Evolutionary conservation across 2,888 invertebrate genomes (phyloP).

Genomic region (Clitarchus hookeri): DNA sequence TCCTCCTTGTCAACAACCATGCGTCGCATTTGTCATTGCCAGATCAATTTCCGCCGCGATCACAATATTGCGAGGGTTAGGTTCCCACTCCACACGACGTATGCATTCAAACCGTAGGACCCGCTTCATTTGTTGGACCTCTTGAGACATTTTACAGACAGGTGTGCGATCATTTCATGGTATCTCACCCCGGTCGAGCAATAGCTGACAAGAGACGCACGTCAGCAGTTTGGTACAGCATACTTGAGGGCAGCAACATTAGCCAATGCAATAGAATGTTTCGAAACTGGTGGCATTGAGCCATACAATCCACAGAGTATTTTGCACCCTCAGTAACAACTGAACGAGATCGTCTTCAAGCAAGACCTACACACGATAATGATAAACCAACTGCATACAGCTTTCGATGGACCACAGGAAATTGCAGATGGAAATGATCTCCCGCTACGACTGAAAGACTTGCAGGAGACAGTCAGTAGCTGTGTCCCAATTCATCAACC

Average conservation of each 20-base stretch:
- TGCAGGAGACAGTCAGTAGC: no score
- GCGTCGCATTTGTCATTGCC: not conserved
- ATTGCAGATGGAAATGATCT: not conserved
- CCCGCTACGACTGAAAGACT: no score
- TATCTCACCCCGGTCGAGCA: not conserved
- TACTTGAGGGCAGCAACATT: not conserved
- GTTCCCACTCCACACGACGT: not conserved
- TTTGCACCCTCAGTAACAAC: not conserved
- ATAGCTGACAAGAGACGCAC: not conserved
- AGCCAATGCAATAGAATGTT: not conserved
- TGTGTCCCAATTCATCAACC: no score
- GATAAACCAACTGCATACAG: not conserved
- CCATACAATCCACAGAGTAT: not conserved
- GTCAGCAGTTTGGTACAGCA: not conserved
- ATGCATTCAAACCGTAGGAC: not conserved
- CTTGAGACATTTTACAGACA: no score
- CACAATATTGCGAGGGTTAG: not conserved
- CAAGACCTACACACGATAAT: not conserved
- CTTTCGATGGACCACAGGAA: not conserved
- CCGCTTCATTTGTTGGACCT: not conserved
- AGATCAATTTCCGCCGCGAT: conserved; percentile 5
- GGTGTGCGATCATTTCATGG: not conserved
- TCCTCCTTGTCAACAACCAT: not conserved
- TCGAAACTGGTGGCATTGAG: not conserved
- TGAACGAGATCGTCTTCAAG: not conserved